Conservation (phyloP, 1,140 invertebrate species). For the Conus betulinus region DNA sequence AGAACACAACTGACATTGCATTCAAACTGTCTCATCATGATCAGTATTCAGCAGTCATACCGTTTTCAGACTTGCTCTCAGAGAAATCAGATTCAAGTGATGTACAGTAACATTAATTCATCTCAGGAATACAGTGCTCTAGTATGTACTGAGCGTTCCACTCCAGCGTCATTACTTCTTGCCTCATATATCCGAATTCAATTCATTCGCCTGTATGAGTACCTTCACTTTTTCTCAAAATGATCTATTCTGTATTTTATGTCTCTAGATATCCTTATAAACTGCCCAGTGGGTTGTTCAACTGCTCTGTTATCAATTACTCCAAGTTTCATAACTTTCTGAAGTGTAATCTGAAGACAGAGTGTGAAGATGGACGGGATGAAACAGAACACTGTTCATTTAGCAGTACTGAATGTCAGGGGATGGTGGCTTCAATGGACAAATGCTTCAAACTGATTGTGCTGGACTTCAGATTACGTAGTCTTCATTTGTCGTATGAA, state of each 20-base stretch:
- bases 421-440: not conserved
- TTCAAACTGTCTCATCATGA: too few species aligned
- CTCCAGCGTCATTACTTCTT: not conserved
- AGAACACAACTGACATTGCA: too few species aligned
- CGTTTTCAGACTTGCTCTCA: too few species aligned
- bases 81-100: too few species aligned
- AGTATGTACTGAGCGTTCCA: too few species aligned
- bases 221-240: not conserved
- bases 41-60: too few species aligned
- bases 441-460: not conserved
- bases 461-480: not conserved
- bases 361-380: constrained; percentile 7
- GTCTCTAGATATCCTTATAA: not conserved
- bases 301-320: not conserved
- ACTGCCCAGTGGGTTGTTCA: not conserved
- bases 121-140: too few species aligned
- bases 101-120: too few species aligned
- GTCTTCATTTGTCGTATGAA: not conserved
- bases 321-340: not conserved
- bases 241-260: not conserved
- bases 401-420: not conserved
- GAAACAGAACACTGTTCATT: constrained; percentile 19
- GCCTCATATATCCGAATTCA: too few species aligned
- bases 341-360: constrained; percentile 11
- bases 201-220: too few species aligned